phyloP scores from a whole-genome alignment of 1,140 invertebrate genomes.

The Notospermus geniculatus region DNA sequence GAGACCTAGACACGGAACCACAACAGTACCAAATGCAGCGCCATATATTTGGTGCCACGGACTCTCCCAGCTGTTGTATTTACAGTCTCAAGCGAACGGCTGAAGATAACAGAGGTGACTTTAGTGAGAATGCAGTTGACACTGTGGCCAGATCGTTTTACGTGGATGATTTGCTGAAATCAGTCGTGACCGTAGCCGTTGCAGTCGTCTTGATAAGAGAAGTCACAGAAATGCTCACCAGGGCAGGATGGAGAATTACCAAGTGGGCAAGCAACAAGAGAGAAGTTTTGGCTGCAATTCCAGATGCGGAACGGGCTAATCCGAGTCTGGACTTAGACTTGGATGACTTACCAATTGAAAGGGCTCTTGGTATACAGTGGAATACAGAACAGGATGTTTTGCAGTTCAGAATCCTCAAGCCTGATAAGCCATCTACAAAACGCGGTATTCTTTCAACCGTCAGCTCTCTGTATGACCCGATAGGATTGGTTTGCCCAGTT shows the following conservation, averaged over 20 bases:
- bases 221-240: conserved; percentile 7
- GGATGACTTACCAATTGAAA: conserved; percentile 3
- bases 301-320: not conserved
- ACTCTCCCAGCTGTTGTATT: conserved; percentile 15
- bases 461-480: conserved; percentile 18
- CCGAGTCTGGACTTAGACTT: not conserved
- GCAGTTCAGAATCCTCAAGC: not conserved
- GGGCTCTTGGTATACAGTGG: conserved; percentile 12
- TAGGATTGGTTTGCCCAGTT: conserved; percentile 18
- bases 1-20: conserved; percentile 7
- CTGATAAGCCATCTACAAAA: conserved; percentile 4
- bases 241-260: conserved; percentile 17
- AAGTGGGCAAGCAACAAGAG: conserved; percentile 17
- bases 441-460: conserved; percentile 18
- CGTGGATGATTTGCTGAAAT: conserved; percentile 24
- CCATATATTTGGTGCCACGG: conserved; percentile 20
- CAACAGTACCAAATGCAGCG: conserved; percentile 16
- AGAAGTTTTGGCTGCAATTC: conserved; percentile 15
- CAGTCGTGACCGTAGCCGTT: not conserved
- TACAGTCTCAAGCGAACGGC: conserved; percentile 16
- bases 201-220: not conserved
- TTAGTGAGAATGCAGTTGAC: not conserved
- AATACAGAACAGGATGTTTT: conserved; percentile 13
- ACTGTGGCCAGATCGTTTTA: conserved; percentile 18
- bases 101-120: conserved; percentile 8